Conservation (phyloP, 2,113 vertebrate genomes). For the Accipiter cooperii region DNA sequence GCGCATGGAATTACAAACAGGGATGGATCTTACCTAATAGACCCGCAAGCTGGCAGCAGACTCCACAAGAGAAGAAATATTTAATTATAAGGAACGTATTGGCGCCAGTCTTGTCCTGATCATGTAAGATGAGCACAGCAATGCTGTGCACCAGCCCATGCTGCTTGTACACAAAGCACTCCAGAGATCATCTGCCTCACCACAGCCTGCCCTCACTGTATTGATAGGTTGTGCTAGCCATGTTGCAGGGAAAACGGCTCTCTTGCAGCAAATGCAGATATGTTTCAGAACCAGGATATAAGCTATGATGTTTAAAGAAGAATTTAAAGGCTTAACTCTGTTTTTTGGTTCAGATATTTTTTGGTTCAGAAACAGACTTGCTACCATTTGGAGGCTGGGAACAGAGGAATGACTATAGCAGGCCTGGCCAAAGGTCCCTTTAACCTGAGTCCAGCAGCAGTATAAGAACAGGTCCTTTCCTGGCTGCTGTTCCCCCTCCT, state of each 20-base stretch:
- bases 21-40: background rate
- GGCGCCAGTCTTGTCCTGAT: background rate
- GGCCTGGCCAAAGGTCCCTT: background rate
- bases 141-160: fast-evolving
- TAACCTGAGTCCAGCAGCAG: background rate
- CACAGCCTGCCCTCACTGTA: background rate
- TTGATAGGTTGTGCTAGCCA: too few relatives aligned
- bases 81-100: background rate
- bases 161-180: background rate
- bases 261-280: fast-evolving
- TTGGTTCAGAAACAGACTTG: too few relatives aligned
- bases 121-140: background rate
- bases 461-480: background rate
- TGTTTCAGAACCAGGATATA: background rate
- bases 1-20: background rate
- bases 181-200: background rate
- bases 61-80: background rate
- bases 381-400: background rate
- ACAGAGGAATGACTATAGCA: background rate
- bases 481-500: background rate
- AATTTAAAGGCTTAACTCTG: background rate
- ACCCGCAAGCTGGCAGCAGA: background rate
- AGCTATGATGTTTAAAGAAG: background rate
- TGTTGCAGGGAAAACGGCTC: background rate
- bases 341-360: background rate